Evolutionary conservation across 2,113 vertebrate species (phyloP).

Genomic region (Pelmatolapia mariae): DNA sequence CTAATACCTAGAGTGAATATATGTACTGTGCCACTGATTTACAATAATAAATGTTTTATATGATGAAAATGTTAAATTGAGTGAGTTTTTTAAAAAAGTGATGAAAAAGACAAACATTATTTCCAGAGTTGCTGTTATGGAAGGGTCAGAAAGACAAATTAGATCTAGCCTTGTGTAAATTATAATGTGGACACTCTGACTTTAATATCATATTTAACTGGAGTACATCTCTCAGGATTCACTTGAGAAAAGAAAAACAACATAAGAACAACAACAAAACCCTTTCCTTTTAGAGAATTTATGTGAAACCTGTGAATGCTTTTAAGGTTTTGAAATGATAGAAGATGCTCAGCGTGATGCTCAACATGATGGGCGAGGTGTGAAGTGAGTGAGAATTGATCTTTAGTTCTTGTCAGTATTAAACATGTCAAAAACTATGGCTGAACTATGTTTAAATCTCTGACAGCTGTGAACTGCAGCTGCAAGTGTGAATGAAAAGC

Average conservation of each 20-base stretch:
- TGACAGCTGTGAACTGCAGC: slow-evolving; percentile 32
- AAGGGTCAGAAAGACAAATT: not conserved
- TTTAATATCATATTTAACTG: not conserved
- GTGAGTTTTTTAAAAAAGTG: not conserved
- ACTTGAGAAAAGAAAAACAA: not conserved
- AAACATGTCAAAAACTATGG: slow-evolving; percentile 22
- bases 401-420: slow-evolving; percentile 13
- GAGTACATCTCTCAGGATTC: not conserved
- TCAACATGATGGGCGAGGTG: slow-evolving; percentile 11
- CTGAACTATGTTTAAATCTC: slow-evolving; percentile 17
- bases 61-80: not conserved
- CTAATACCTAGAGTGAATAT: not conserved
- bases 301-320: slow-evolving; percentile 3
- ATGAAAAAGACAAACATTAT: not conserved
- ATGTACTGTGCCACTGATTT: not conserved
- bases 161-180: not conserved
- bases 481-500: slow-evolving; percentile 21
- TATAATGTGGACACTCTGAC: not conserved
- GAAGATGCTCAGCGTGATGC: not conserved
- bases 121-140: not conserved
- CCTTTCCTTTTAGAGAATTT: not conserved
- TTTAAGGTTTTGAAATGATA: slow-evolving; percentile 21
- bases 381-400: slow-evolving; percentile 43
- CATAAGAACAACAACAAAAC: not conserved
- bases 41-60: not conserved